Evolutionary conservation across 2,888 invertebrate species (phyloP).

Genomic region (Dryomyza anilis): DNA sequence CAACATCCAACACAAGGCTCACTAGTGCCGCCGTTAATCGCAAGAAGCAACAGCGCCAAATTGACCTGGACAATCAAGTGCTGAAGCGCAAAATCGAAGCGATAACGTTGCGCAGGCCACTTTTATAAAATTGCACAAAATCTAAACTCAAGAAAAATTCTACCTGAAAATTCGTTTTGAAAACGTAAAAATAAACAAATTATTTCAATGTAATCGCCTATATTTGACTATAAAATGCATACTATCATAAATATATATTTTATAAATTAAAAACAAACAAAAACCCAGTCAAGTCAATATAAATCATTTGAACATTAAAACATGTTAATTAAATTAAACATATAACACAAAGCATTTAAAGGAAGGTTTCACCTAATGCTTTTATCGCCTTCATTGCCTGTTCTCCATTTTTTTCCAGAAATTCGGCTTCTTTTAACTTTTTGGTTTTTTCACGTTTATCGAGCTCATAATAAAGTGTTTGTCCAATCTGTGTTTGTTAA

Average conservation of each 20-base stretch:
- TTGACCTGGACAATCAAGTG: constrained; percentile 67
- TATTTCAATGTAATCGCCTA: no score
- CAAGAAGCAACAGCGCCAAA: constrained; percentile 65
- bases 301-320: not conserved
- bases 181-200: no score
- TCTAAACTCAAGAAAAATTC: not conserved
- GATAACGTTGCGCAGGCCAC: constrained; percentile 40
- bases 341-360: no score
- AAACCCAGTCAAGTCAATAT: not conserved
- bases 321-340: no score
- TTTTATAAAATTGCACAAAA: not conserved
- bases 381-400: constrained; percentile 53
- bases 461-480: constrained; percentile 55
- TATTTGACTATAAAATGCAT: no score
- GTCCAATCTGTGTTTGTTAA: constrained; percentile 51
- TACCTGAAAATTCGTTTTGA: not conserved
- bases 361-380: constrained; percentile 51
- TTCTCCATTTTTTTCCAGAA: constrained; percentile 51
- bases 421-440: constrained; percentile 45
- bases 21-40: constrained; percentile 56
- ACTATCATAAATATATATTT: no score
- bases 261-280: not conserved
- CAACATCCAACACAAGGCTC: constrained; percentile 35
- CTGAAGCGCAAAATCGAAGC: constrained; percentile 57
- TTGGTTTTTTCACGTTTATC: constrained; percentile 48